These are phyloP conservation scores for Aleiodes alternator DNA, from an alignment of 2,888 invertebrate genomes.

Conservation along the genomic window DNA sequence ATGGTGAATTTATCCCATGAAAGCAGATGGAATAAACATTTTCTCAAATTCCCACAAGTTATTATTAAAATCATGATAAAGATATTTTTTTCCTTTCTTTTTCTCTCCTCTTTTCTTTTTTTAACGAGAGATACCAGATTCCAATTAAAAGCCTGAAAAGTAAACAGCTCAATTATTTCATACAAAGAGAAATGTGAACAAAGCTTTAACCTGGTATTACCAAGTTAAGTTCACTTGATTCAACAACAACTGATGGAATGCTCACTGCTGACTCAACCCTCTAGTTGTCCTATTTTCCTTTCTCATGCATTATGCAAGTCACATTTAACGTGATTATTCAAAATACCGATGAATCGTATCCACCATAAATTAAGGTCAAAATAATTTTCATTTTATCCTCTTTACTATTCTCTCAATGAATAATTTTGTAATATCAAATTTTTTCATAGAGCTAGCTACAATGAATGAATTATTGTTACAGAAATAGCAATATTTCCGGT, in stretches of 20 bases:
- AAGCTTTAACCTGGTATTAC: neutral
- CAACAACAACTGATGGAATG: slow-evolving; percentile 9
- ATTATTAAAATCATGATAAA: too few species aligned
- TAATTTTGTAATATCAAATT: too few species aligned
- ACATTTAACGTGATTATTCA: slow-evolving; percentile 16
- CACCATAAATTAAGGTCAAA: neutral
- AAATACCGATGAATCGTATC: neutral
- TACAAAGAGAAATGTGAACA: neutral
- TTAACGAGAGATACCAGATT: too few species aligned
- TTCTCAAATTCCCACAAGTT: too few species aligned
- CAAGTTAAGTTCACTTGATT: slow-evolving; percentile 10
- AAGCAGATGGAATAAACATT: too few species aligned
- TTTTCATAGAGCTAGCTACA: too few species aligned
- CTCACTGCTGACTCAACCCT: slow-evolving; percentile 11
- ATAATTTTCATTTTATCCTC: neutral
- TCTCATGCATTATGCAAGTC: slow-evolving; percentile 7
- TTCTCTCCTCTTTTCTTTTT: too few species aligned
- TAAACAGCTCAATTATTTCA: neutral
- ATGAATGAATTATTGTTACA: slow-evolving; percentile 68
- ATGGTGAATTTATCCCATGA: too few species aligned
- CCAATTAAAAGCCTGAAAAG: neutral
- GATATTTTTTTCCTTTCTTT: too few species aligned
- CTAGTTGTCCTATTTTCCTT: slow-evolving; percentile 18
- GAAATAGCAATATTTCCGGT: slow-evolving; percentile 82
- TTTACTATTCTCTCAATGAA: neutral